phyloP scores from a whole-genome alignment of 2,888 invertebrate genomes.

The Agrilus cyanescens region DNA sequence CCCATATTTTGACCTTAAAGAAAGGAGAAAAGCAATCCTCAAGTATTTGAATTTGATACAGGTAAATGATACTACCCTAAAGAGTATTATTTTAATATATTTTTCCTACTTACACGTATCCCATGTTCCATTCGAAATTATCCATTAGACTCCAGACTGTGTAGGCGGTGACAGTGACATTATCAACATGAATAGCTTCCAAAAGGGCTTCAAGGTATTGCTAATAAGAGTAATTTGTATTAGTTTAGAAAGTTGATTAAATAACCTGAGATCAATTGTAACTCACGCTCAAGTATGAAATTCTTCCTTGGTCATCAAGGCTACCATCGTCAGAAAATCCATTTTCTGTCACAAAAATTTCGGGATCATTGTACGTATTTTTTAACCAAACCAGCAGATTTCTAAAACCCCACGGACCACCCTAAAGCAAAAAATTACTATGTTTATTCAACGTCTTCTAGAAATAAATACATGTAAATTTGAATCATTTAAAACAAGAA shows the following conservation, averaged over 20 bases:
- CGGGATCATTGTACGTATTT: too few relatives aligned
- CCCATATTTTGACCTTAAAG: conserved; percentile 51
- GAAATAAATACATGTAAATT: too few relatives aligned
- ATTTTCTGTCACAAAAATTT: too few relatives aligned
- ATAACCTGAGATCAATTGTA: background rate
- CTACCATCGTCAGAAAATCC: conserved; percentile 36
- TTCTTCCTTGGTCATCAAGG: conserved; percentile 37
- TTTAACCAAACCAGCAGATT: too few relatives aligned
- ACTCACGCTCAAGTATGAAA: conserved; percentile 26
- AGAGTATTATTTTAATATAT: background rate
- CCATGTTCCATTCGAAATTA: conserved; percentile 48
- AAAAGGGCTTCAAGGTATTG: conserved; percentile 18
- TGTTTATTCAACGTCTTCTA: too few relatives aligned
- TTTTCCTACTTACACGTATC: conserved; percentile 34
- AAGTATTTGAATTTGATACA: too few relatives aligned
- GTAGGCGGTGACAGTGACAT: conserved; percentile 40
- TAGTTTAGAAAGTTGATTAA: conserved; percentile 1
- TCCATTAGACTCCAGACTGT: conserved; percentile 52
- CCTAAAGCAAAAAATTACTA: too few relatives aligned
- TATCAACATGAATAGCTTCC: conserved; percentile 28
- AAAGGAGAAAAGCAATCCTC: conserved; percentile 1
- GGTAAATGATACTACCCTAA: background rate
- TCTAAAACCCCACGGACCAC: conserved; percentile 44
- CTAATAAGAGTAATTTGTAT: conserved; percentile 11
- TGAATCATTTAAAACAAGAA: too few relatives aligned